Base-by-base conservation (phyloP, 1,140 invertebrate genomes). In the Zaprionus vittiger region DNA sequence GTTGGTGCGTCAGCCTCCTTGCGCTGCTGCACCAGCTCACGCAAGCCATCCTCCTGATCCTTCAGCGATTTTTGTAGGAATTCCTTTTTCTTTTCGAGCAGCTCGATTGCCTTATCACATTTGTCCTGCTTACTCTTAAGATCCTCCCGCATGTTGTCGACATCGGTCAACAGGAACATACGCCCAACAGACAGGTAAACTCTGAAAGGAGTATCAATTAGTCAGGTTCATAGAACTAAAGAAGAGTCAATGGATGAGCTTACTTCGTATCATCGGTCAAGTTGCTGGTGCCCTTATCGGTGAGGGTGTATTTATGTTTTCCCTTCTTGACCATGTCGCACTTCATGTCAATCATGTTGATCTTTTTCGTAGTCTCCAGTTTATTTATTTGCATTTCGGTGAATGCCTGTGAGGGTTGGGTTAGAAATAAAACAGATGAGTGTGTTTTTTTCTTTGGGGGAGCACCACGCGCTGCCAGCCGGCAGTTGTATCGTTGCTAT, bases 371-470 rank as follows among this genome's bases (percentile, higher is more conserved):
- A 1, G 92, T 93, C 24, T 93, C 92, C 63, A 92, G 79, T 79
- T 92, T 93, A 60, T 89, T 93, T 9, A 91, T 79, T 81, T 93
- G 92, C 92, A 93, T 92, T 64, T 93, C 92, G 44, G 91, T 90
- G 17, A 93, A 93, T 22, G 92, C 92, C 92, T 93, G 26, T 22
- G 14, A 5, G n/a, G 31, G 34, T 49, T 61, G 55, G 24, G 37
- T 59, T 60, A 71, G 15, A 15, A 52, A 37, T 37, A 56, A 24
- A 44, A 54, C 28, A 17, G 28, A 69, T 71, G 47, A 74, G 34
- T 65, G 55, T 74, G 9, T 63, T 38, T 37, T 54, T 54, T 56
- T 37, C 17, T 1, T 55, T 9, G 41, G 28, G 5, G 28, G 14
- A 41, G 41, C 24, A 77, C 54, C 83, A 85, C 69, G 79, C 71